Evolutionary conservation across 2,888 invertebrate genomes (phyloP), one percentile per base, ranked within the genome.

Genomic region (Caenorhabditis sp.): DNA sequence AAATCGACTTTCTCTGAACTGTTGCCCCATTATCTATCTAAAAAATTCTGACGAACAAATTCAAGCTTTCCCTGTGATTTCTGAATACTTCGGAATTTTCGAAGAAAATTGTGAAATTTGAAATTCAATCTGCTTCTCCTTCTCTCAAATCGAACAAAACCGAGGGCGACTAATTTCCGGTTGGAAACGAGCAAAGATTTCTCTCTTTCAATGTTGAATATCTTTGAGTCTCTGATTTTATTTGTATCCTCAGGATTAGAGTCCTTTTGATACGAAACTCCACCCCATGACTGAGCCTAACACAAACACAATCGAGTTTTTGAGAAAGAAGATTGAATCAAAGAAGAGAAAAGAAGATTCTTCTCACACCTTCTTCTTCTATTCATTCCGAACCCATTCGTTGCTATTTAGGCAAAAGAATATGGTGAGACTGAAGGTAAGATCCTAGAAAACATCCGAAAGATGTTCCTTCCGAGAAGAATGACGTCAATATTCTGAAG

Each of bases 201-300:
- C 5, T 19, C 47, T 44, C 2, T 7, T n/a, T n/a, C n/a, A n/a
- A 58, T 47, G 16, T 47, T 63, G 26, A 44, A 26, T n/a, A 49
- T 49, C 49, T 35, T 28, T 64, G 41, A 26, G 47, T 58, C 49
- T 14, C 28, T 38, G 38, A 31, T 59, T 58, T 47, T 31, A n/a
- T 56, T 35, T 26, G 59, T 49, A 16, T 72, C 28, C 31, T 64
- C 59, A 24, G 77, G 77, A 77, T 77, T 77, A 77, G 77, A 44
- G 70, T 77, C 70, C 51, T 77, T 63, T 66, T 77, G 61, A 63
- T 63, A 63, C 69, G 35, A 77, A 69, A 77, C 76, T 77, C 76
- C 77, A 56, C 77, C 77, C 69, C 69, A 61, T 76, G 76, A 76
- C 58, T 16, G 10, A 47, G 49, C 47, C 61, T 47, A 58, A 68